Evolutionary conservation across 2,797 vertebrate genomes (phyloP), one percentile per base, ranked within the genome.

Genomic region (Chrysocyon brachyurus): DNA sequence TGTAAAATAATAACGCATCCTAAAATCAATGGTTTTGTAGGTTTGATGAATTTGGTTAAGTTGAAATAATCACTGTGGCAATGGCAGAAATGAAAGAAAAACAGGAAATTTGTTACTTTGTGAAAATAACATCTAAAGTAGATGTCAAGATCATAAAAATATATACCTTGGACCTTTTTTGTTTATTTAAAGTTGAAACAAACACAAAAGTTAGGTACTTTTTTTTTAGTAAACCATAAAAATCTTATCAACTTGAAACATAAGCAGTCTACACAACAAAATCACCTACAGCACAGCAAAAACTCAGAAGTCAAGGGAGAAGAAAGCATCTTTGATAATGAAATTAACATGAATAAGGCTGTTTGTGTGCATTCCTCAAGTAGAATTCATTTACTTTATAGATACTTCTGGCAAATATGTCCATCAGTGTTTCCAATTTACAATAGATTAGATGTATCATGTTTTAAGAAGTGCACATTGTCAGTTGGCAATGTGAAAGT

Each of bases 41-140:
- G 84, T 78, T 81, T 54, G 7, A 63, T 88, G n/a, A 91, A 95
- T 78, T 87, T 87, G 61, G 28, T 52, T 75, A 96, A 57, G n/a
- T 73, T 77, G 31, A 79, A 95, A 73, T 95, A 40, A 63, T 87
- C 26, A 3, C 28, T 52, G 1, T n/a, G 19, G 9, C 52, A 79
- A 68, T 90, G 57, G 36, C 24, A 88, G 15, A 92, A 75, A 68
- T 56, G 2, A 68, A 84, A 68, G 72, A 72, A 87, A 91, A 82
- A 52, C 1, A 52, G 15, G 31, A 31, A 78, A 15, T 82, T 40
- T 61, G 4, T 91, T 83, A 73, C 10, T 79, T 90, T n/a, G 12
- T 54, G 31, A 61, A 94, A 2, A 59, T 61, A 87, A 6, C 31
- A 88, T 33, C 92, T 88, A 70, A 73, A 31, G n/a, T 19, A 77